Percentiles rank a stretch among this genome's conserved stretches.
These are phyloP conservation scores for Ochropleura leucogaster DNA, from an alignment of 2,888 invertebrate species.

Conservation along the genomic window DNA sequence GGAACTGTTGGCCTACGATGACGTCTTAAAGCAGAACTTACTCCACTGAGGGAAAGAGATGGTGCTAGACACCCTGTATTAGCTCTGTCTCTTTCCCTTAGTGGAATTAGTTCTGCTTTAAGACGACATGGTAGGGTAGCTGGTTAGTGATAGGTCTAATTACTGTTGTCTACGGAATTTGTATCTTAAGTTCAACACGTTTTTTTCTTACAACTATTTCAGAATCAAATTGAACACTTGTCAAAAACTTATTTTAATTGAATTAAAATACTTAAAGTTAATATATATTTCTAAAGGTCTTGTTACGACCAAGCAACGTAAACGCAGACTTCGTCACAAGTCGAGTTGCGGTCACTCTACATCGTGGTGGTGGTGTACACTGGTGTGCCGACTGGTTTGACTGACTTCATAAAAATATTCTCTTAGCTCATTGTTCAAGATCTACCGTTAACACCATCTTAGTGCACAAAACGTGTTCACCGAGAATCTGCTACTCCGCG, in stretches of 20 bases:
- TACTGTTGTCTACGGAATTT: background rate
- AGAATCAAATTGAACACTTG: background rate
- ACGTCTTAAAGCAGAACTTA: too few species aligned
- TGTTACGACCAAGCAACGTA: background rate
- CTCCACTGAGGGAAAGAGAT: too few species aligned
- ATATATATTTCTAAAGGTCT: background rate
- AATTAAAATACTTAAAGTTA: background rate
- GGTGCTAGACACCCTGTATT: too few species aligned
- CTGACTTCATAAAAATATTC: background rate
- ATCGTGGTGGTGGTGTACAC: too few species aligned
- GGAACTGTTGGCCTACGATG: too few species aligned
- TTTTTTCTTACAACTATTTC: background rate
- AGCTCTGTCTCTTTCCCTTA: too few species aligned
- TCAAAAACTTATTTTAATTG: background rate
- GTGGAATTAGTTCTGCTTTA: too few species aligned
- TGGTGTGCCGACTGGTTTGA: background rate
- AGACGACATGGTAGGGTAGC: too few species aligned
- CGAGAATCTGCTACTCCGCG: slow-evolving; percentile 5
- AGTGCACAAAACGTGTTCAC: background rate
- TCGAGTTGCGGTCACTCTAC: background rate
- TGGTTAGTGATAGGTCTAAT: too few species aligned
- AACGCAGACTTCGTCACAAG: background rate
- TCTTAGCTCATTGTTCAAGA: background rate
- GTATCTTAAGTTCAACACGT: background rate
- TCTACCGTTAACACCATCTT: background rate